Conservation (phyloP, 2,797 vertebrate species). For the Lepidocolaptes lacrymiger region DNA sequence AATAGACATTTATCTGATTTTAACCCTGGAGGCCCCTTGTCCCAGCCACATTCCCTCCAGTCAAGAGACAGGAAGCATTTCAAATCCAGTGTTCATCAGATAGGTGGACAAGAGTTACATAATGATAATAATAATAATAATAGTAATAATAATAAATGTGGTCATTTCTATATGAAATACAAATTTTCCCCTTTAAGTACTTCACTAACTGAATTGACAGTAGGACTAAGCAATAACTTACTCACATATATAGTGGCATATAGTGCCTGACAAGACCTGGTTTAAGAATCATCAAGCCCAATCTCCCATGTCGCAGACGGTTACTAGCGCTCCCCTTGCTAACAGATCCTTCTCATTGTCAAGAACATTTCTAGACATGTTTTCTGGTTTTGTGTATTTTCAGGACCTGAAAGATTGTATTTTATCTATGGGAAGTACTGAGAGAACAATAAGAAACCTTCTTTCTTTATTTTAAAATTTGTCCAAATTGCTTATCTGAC, state of each 20-base stretch:
- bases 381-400: not conserved
- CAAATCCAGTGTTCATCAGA: not conserved
- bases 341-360: not conserved
- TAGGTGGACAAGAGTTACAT: not conserved
- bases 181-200: not conserved
- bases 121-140: not conserved
- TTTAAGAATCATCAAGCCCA: not conserved
- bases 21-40: not conserved
- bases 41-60: not conserved
- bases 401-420: not conserved
- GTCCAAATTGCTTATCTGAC: not conserved
- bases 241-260: not conserved
- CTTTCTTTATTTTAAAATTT: not conserved
- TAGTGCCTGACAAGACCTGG: not conserved
- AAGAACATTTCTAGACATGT: not conserved
- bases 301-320: fast-evolving
- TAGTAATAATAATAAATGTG: not conserved
- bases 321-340: not conserved
- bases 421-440: too few species aligned
- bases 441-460: not conserved
- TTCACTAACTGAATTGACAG: not conserved
- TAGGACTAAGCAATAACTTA: not conserved
- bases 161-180: not conserved
- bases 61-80: not conserved
- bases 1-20: not conserved